These are phyloP conservation scores for Rhamnusium bicolor DNA, from an alignment of 2,888 invertebrate genomes.

Conservation along the genomic window DNA sequence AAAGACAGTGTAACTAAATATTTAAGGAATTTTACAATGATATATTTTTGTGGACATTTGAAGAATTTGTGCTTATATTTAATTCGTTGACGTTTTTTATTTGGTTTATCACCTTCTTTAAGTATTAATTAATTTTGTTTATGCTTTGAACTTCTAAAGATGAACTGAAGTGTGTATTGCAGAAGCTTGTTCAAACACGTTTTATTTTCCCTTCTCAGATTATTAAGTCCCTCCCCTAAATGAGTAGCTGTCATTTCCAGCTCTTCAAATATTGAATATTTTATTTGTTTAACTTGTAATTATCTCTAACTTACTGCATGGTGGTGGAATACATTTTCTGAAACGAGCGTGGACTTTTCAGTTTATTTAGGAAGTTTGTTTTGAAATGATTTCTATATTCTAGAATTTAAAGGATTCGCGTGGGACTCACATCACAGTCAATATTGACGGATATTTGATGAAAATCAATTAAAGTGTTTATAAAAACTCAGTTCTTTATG, in stretches of 20 bases:
- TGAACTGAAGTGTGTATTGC: neutral
- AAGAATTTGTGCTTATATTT: too few relatives aligned
- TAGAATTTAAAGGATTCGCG: neutral
- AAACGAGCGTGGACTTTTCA: neutral
- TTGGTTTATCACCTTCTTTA: neutral
- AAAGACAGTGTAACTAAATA: too few relatives aligned
- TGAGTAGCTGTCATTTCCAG: constrained; percentile 2
- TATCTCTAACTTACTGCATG: neutral
- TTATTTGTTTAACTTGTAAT: constrained; percentile 5
- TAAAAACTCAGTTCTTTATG: constrained; percentile 2
- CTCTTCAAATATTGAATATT: constrained; percentile 8
- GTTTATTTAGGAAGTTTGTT: constrained; percentile 9
- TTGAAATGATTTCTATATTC: constrained; percentile 3
- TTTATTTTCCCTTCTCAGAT: neutral
- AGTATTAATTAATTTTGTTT: constrained; percentile 2
- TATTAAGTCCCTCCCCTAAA: neutral
- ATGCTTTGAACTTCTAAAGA: neutral
- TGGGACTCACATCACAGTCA: constrained; percentile 5
- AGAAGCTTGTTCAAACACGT: neutral
- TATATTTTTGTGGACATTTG: too few relatives aligned
- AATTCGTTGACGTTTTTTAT: neutral
- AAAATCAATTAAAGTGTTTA: constrained; percentile 7
- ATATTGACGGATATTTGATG: constrained; percentile 6
- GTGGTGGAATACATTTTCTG: neutral
- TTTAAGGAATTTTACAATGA: too few relatives aligned